These are phyloP conservation scores for Gulo gulo DNA, from an alignment of 2,113 vertebrate species.

Conservation along the genomic window DNA sequence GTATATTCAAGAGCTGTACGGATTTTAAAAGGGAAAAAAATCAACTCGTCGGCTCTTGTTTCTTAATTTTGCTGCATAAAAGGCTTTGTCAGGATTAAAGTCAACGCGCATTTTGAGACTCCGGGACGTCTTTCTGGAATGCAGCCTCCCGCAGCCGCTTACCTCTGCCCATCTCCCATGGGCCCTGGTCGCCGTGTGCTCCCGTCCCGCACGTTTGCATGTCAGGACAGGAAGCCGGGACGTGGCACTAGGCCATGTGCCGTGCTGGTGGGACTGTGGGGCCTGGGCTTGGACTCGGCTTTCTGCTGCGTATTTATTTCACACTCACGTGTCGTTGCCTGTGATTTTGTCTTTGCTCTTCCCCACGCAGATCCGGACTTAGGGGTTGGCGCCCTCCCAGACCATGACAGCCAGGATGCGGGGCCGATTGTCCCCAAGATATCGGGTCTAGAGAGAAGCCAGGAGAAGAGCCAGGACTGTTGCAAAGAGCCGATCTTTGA, in stretches of 20 bases:
- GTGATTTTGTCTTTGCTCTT: slow-evolving; percentile 39
- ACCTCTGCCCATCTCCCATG: background rate
- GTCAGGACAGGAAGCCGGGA: background rate
- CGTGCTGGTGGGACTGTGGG: rapidly evolving
- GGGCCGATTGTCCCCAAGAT: slow-evolving; percentile 92
- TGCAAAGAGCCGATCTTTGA: slow-evolving; percentile 87
- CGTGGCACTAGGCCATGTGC: rapidly evolving
- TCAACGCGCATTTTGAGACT: background rate
- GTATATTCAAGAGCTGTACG: slow-evolving; percentile 14
- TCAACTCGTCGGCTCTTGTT: background rate
- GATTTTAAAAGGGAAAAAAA: slow-evolving; percentile 40
- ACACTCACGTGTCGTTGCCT: background rate
- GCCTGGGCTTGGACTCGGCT: rapidly evolving
- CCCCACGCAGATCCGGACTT: slow-evolving; percentile 89
- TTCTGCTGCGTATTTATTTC: rapidly evolving
- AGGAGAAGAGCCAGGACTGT: slow-evolving; percentile 96
- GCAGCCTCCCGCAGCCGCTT: background rate
- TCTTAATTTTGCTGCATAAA: background rate
- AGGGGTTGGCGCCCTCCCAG: slow-evolving; percentile 85
- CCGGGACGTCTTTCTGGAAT: background rate
- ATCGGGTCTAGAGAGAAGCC: slow-evolving; percentile 98
- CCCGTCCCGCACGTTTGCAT: background rate
- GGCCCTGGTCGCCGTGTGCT: rapidly evolving
- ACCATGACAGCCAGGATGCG: slow-evolving; percentile 92
- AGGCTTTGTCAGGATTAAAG: background rate